Conservation (phyloP, 2,888 invertebrate genomes). For the Scrobipalpa atriplicella region DNA sequence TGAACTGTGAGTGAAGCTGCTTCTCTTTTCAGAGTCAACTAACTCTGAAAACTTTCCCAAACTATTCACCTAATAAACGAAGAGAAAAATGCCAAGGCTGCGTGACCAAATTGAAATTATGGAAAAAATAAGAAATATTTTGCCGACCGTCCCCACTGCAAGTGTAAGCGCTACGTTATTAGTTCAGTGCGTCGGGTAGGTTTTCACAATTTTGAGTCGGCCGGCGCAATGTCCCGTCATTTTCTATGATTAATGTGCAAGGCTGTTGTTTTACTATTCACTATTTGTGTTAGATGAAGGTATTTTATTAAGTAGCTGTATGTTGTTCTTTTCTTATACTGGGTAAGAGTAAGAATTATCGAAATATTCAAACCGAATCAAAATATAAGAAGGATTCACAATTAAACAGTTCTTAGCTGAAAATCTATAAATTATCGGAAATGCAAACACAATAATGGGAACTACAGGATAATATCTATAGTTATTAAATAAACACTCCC, state of each 20-base stretch:
- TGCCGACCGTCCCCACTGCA: conserved; percentile 67
- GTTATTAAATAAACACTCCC: conserved; percentile 51
- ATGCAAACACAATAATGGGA: conserved; percentile 10
- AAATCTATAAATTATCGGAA: not conserved
- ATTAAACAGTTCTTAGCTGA: no score
- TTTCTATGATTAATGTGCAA: conserved; percentile 77
- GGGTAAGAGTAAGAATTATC: no score
- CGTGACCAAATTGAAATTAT: no score
- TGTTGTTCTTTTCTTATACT: no score
- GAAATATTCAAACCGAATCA: no score
- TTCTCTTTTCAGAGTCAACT: no score
- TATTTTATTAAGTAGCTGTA: no score
- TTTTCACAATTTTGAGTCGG: conserved; percentile 80
- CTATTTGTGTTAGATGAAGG: not conserved
- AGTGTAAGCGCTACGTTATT: conserved; percentile 76
- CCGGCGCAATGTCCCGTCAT: conserved; percentile 74
- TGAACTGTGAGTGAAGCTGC: no score
- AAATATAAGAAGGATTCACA: no score
- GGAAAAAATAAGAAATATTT: not conserved
- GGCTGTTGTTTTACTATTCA: not conserved
- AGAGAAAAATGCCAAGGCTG: no score
- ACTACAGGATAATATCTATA: conserved; percentile 36
- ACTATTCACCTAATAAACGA: no score
- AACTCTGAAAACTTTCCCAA: not conserved
- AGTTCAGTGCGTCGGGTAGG: conserved; percentile 74